Evolutionary conservation across 2,797 vertebrate species (phyloP), one percentile per base, ranked within the genome.

Genomic region (Rhyacichthys aspro): DNA sequence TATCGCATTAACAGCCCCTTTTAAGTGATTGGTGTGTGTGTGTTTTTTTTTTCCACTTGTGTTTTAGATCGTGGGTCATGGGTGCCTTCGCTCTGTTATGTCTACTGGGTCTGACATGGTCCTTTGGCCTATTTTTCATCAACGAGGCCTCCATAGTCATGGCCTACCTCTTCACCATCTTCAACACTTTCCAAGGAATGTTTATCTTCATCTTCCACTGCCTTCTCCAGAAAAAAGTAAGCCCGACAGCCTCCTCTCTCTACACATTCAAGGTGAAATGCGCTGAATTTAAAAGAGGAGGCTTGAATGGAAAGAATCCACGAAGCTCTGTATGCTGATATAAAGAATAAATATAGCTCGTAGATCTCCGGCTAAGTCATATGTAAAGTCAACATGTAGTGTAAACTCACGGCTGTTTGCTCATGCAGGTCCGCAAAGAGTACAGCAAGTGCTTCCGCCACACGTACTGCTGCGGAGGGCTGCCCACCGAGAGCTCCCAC

Each of bases 201-300:
- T 99, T 98, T 89, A 98, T 98, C 92, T 98, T 98, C 91, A 96
- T 98, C 91, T 99, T 99, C 82, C 95, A 98, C 80, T 99, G 97
- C 85, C 94, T 96, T 50, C 95, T 99, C 67, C 98, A 98, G 89
- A 99, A 98, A 90, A 99, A 99, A 90, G 98, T 98, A 90, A 23
- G 8, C 0, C 8, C 17, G 5, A 10, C 9, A 3, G 1, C 4
- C 48, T 41, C 55, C 16, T 12, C 28, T 38, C 44, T 43, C n/a
- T n/a, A n/a, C n/a, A n/a, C 23, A 28, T 5, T 59, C 69, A 72
- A 64, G 72, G 64, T 76, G 48, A 79, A 81, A 23, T 7, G 15
- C 46, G 11, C 28, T 28, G 52, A 54, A 37, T 75, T 28, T 73
- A 19, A 33, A 66, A 50, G 32, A 48, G 48, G n/a, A 15, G 10